Percentiles rank a stretch among this genome's conserved stretches.
These are phyloP conservation scores for Hedya salicella DNA, from an alignment of 2,888 invertebrate genomes.

Conservation along the genomic window DNA sequence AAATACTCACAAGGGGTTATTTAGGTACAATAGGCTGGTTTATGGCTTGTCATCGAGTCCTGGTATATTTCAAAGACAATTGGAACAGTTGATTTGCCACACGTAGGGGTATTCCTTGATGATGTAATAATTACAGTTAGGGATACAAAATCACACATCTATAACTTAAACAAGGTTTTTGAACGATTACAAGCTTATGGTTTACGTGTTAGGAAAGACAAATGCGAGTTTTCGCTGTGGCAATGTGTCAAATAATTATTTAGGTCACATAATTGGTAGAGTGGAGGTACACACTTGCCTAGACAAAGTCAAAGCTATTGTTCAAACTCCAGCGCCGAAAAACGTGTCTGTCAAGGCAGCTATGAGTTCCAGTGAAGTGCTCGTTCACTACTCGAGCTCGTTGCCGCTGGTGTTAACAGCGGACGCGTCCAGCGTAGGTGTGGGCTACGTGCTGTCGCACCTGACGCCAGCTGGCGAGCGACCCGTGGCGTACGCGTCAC, in stretches of 20 bases:
- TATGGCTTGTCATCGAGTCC: too few relatives aligned
- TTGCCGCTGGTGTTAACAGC: conserved; percentile 10
- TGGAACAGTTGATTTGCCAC: not conserved
- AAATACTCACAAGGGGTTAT: too few relatives aligned
- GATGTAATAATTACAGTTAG: not conserved
- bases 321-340: not conserved
- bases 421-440: conserved; percentile 14
- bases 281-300: not conserved
- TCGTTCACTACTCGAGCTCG: conserved; percentile 13
- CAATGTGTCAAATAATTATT: not conserved
- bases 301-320: not conserved
- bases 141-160: not conserved
- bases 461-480: too few relatives aligned
- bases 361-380: not conserved
- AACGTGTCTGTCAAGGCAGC: not conserved
- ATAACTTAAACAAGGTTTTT: not conserved
- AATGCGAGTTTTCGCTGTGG: not conserved
- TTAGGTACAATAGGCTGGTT: too few relatives aligned
- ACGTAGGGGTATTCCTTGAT: not conserved
- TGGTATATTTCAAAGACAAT: too few relatives aligned
- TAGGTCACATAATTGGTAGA: not conserved
- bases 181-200: too few relatives aligned
- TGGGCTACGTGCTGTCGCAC: too few relatives aligned
- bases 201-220: not conserved
- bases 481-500: conserved; percentile 17